A percentile compares a stretch with the other conserved stretches of the same genome.
Conservation (phyloP, 2,888 invertebrate genomes). For the Bellardia pandia region DNA sequence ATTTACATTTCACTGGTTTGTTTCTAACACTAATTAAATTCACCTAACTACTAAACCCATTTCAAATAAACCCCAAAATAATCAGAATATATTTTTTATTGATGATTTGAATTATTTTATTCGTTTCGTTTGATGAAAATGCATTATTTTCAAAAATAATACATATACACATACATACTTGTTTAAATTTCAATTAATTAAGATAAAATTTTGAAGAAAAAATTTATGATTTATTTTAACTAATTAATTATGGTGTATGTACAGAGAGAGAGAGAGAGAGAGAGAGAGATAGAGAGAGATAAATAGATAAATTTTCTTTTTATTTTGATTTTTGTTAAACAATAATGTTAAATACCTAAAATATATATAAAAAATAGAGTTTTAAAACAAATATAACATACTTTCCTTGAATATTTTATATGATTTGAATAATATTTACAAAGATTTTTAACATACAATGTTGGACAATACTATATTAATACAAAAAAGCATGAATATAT, state of each 20-base stretch:
- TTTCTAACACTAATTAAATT: too few species aligned
- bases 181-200: slow-evolving; percentile 6
- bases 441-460: slow-evolving; percentile 13
- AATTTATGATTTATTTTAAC: slow-evolving; percentile 14
- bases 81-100: neutral
- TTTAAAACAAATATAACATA: slow-evolving; percentile 15
- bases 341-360: neutral
- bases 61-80: neutral
- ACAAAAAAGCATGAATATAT: slow-evolving; percentile 36
- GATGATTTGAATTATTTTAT: slow-evolving; percentile 18
- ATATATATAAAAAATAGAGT: slow-evolving; percentile 14
- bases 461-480: slow-evolving; percentile 31
- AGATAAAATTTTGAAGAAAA: slow-evolving; percentile 19
- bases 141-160: neutral
- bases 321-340: neutral
- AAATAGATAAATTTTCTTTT: neutral
- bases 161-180: neutral
- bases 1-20: too few species aligned
- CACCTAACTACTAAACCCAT: too few species aligned
- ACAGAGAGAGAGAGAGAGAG: neutral
- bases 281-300: neutral
- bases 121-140: slow-evolving; percentile 21
- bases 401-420: slow-evolving; percentile 29
- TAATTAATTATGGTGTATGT: slow-evolving; percentile 29
- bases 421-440: slow-evolving; percentile 55